Conservation (phyloP, 1,140 invertebrate genomes). For the Bombyx mori region DNA sequence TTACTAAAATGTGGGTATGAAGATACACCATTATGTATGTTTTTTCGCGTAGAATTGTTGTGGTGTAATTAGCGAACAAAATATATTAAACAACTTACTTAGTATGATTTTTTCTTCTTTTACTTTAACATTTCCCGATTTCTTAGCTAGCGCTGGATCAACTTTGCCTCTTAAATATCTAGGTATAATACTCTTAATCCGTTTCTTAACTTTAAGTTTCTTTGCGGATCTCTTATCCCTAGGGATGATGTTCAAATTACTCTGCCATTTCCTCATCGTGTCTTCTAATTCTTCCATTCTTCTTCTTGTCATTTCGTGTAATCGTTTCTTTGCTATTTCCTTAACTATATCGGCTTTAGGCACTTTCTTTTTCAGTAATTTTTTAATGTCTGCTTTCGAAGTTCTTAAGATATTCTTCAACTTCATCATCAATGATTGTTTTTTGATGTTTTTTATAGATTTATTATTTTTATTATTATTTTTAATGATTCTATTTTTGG, state of each 20-base stretch:
- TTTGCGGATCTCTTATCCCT: constrained; percentile 27
- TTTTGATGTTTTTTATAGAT: constrained; percentile 12
- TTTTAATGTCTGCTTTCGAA: constrained; percentile 32
- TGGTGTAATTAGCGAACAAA: too few relatives aligned
- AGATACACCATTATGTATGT: too few relatives aligned
- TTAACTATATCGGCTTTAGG: constrained; percentile 30
- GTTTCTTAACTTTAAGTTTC: constrained; percentile 12
- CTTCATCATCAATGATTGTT: constrained; percentile 31
- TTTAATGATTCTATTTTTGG: neutral
- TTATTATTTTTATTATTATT: constrained; percentile 4
- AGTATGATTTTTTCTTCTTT: neutral
- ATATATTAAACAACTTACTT: constrained; percentile 2
- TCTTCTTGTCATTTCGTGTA: constrained; percentile 26
- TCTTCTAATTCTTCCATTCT: constrained; percentile 29
- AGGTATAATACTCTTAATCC: constrained; percentile 43
- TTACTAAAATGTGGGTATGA: too few relatives aligned
- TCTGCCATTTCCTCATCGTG: constrained; percentile 37
- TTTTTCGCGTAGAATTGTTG: too few relatives aligned
- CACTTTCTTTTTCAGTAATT: constrained; percentile 25
- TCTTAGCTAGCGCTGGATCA: constrained; percentile 20
- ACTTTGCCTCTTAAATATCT: constrained; percentile 33
- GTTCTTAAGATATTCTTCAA: constrained; percentile 33
- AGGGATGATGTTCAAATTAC: constrained; percentile 23
- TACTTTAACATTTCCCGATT: constrained; percentile 4
- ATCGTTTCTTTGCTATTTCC: constrained; percentile 24